Evolutionary conservation across 1,140 invertebrate genomes (phyloP).

Genomic region (Drosophila tristis): DNA sequence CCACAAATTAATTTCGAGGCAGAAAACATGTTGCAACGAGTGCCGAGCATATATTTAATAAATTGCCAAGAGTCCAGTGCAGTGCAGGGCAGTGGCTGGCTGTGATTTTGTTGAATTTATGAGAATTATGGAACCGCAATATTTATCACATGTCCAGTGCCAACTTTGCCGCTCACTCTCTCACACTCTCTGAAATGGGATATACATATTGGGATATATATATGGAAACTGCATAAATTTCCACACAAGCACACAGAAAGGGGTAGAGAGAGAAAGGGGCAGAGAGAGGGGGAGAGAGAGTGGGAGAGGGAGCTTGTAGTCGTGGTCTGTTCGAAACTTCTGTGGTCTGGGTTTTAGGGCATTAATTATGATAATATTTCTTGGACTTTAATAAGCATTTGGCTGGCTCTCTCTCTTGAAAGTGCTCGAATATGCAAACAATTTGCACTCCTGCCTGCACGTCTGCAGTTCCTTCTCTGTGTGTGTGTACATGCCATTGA

Average conservation of each 20-base stretch:
- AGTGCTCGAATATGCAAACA: constrained; percentile 23
- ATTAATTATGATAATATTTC: constrained; percentile 82
- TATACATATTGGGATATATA: constrained; percentile 7
- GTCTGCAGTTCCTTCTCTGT: constrained; percentile 4
- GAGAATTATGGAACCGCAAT: constrained; percentile 67
- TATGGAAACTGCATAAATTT: constrained; percentile 54
- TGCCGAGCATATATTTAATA: constrained; percentile 50
- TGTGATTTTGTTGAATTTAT: constrained; percentile 62
- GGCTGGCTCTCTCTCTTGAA: not conserved
- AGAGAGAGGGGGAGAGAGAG: too few relatives aligned
- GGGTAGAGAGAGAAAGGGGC: too few relatives aligned
- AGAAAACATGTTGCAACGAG: constrained; percentile 48
- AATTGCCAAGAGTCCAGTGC: constrained; percentile 27
- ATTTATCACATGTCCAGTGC: constrained; percentile 72
- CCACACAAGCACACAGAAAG: constrained; percentile 27
- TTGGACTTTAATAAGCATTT: constrained; percentile 70
- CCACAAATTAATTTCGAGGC: constrained; percentile 61
- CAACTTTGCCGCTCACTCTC: constrained; percentile 36
- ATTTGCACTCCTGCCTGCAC: not conserved
- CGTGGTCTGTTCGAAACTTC: constrained; percentile 38
- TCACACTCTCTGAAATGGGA: not conserved
- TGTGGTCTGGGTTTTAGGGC: constrained; percentile 56
- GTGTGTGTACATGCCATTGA: constrained; percentile 35
- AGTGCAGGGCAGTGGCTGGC: constrained; percentile 23
- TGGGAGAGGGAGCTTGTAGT: constrained; percentile 6